Evolutionary conservation across 2,797 vertebrate genomes (phyloP).

Genomic region (Spheniscus humboldti): DNA sequence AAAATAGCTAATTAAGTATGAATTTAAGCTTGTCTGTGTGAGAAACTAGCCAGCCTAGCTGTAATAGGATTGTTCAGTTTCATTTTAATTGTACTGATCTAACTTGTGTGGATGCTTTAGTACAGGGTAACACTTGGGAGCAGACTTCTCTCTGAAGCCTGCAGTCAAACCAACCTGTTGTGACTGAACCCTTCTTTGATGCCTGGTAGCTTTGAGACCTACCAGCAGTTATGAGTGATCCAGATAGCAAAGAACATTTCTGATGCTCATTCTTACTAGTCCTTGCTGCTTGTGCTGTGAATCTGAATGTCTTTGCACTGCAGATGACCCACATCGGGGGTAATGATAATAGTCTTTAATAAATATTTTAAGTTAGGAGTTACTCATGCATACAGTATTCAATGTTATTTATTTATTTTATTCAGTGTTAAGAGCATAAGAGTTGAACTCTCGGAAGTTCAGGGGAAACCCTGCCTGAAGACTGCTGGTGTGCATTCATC

Average conservation of each 20-base stretch:
- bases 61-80: slow-evolving; percentile 27
- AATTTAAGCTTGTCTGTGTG: slow-evolving; percentile 1
- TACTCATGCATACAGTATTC: background rate
- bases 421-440: background rate
- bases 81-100: background rate
- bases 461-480: background rate
- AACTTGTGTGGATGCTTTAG: background rate
- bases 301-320: background rate
- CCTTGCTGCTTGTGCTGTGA: background rate
- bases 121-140: background rate
- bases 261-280: background rate
- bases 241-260: background rate
- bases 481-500: background rate
- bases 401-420: slow-evolving; percentile 9
- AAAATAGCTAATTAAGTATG: background rate
- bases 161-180: background rate
- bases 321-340: accelerated
- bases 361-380: background rate
- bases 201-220: background rate
- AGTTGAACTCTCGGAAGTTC: background rate
- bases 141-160: background rate
- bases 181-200: background rate
- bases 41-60: background rate
- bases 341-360: background rate
- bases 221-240: background rate